Base-by-base conservation (phyloP, 2,797 vertebrate genomes). In the Spinibarbus caldwelli region DNA sequence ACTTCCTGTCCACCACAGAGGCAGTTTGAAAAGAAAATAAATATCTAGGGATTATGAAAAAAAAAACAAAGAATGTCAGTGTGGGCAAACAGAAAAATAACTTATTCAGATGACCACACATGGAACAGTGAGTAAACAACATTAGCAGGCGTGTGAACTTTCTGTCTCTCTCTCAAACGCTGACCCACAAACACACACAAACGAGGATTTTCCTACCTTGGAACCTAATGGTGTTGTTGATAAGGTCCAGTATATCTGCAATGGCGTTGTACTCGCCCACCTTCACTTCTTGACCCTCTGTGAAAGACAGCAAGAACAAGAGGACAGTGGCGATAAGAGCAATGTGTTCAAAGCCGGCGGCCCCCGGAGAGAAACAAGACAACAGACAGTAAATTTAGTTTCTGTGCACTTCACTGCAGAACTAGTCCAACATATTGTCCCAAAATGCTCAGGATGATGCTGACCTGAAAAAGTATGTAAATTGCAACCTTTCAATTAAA, bases 221-320 rank as follows among this genome's bases (percentile, higher is more conserved):
- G 93, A 99, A 99, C 87, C 94, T 96, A 90, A 99, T 97, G 90
- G 97, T 97, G 92, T 97, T 97, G 76, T 99, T 98, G 94, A 97
- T 97, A 90, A 99, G 97, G 92, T 99, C 97, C 94, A 99, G 92
- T 4, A 96, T 95, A 89, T 99, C 98, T 31, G 97, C 97, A 73
- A 99, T 97, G 2, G 98, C 98, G 1, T 99, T 99, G 93, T 99
- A 99, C 88, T 99, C 98, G 67, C 98, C 98, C 87, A 99, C 98
- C 91, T 99, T 99, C 90, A 98, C 96, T 91, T 99, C 97, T 68
- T 95, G 96, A 84, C 97, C 97, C 90, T 97, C 98, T 99, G 96
- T 89, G 90, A 78, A 91, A 90, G 91, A 77, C 76, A 89, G 47
- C 38, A 77, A 64, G 66, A 85, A 62, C 59, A 86, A 87, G 17